Base-by-base conservation (phyloP, 2,888 invertebrate genomes). In the Syrphus vitripennis region DNA sequence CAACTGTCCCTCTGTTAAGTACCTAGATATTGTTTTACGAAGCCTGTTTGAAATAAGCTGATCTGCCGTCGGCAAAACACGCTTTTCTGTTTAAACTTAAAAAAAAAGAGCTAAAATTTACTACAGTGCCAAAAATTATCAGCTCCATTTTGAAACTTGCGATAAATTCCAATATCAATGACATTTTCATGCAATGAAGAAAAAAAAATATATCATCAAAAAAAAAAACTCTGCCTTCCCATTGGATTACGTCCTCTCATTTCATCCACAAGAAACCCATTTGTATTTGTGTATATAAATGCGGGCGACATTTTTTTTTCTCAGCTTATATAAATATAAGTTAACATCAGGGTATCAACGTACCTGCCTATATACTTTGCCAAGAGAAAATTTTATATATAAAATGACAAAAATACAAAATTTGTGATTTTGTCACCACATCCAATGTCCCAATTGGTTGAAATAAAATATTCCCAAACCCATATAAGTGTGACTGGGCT, bases 371-470 rank as follows among this genome's bases (percentile, higher is more conserved):
- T n/a, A 6, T 24, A 37, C n/a, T 40, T 24, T 3, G n/a, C 10
- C 14, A 34, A 34, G 57, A 26, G 40, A 61, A 61, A 40, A 40
- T 26, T n/a, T n/a, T 26, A 6, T 45, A 65, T 31, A 81, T 77
- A 77, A 70, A 81, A 82, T 86, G 86, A 86, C 86, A 86, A 81
- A 86, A 86, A 63, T 81, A 77, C 19, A 74, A 77, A 86, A 48
- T 86, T 76, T 82, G 74, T 82, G 82, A 86, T 82, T 77, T 82
- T 86, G 86, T 86, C 86, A 86, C 86, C 77, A 82, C 77, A 57
- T 77, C 82, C 57, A 74, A 78, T 74, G 86, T 82, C 81, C 82
- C 86, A 82, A 86, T 86, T 86, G 86, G 86, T 77, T 82, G 74
- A 74, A 45, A 72, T 77, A 77, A 82, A 84, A 76, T 71, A 67